Evolutionary conservation across 2,113 vertebrate genomes (phyloP), one percentile per base, ranked within the genome.

Genomic region (Apodemus speciosus): DNA sequence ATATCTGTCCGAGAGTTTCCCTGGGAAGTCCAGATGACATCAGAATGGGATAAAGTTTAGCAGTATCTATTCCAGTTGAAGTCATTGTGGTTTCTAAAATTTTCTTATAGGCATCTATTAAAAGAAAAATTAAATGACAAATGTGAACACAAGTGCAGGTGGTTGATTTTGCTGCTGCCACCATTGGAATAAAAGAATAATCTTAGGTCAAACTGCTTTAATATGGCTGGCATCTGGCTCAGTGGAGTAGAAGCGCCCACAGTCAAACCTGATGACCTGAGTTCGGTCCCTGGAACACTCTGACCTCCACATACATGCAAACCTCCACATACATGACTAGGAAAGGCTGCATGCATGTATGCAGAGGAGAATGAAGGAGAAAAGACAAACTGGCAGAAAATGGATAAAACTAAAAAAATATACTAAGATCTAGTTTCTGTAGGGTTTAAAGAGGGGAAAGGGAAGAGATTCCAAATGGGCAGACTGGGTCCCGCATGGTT

Each of bases 11-110:
- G 75, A 99, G 98, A 0, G 99, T 99, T 98, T 99, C 99, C 62
- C 99, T 98, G 95, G 99, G 99, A 97, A 99, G 98, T 21, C 99
- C 99, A 40, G 99, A 99, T 0, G 99, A 99, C 98, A 99, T 99
- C 96, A 99, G 98, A 91, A 99, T 99, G 46, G 99, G 99, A 96
- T 99, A 99, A 71, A 99, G 99, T 95, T 99, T 99, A 95, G 98
- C 98, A 68, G 99, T 99, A 97, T 99, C 99, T 83, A 99, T 99
- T 88, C 99, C 99, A 89, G 99, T 95, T 25, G 99, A 98, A 85
- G 99, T 99, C 98, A 99, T 92, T 85, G 99, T 99, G 93, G 98
- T 98, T 95, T 99, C 99, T 73, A 99, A 97, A 96, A 99, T 99
- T 97, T 99, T 99, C 98, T 99, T 99, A 94, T 99, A 99, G 94